These are phyloP conservation scores for Arctocebus calabarensis DNA, from an alignment of 2,797 vertebrate species.

Conservation along the genomic window DNA sequence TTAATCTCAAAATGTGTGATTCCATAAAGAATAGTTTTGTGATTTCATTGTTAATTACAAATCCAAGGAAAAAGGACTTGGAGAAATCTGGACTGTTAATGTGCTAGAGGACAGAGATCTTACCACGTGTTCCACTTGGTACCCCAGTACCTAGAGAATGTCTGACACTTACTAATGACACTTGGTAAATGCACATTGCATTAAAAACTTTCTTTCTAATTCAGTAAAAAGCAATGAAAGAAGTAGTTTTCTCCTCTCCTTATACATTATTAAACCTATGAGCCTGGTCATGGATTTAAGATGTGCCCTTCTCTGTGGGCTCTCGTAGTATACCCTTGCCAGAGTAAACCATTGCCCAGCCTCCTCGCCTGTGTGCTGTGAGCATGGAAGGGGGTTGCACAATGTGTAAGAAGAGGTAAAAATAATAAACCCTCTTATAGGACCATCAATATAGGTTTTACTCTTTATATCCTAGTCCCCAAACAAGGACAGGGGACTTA, in stretches of 20 bases:
- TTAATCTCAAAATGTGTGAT: constrained; percentile 3
- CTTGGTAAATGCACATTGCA: neutral
- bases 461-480: neutral
- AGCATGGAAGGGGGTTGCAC: constrained; percentile 1
- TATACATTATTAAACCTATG: neutral
- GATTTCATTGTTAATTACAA: constrained; percentile 37
- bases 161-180: neutral
- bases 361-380: constrained; percentile 2
- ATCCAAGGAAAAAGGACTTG: neutral
- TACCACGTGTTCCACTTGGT: neutral
- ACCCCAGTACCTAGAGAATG: neutral
- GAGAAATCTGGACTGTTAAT: neutral
- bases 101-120: neutral
- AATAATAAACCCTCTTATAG: neutral
- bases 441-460: neutral
- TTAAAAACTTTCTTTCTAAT: neutral
- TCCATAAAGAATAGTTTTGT: neutral
- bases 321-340: constrained; percentile 40
- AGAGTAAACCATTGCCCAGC: constrained; percentile 34
- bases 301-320: neutral
- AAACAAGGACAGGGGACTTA: neutral
- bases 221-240: constrained; percentile 10
- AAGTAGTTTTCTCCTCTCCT: neutral
- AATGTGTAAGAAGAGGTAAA: neutral
- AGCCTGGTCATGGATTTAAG: constrained; percentile 65